Evolutionary conservation across 2,888 invertebrate genomes (phyloP).

Genomic region (Polydesmus complanatus): DNA sequence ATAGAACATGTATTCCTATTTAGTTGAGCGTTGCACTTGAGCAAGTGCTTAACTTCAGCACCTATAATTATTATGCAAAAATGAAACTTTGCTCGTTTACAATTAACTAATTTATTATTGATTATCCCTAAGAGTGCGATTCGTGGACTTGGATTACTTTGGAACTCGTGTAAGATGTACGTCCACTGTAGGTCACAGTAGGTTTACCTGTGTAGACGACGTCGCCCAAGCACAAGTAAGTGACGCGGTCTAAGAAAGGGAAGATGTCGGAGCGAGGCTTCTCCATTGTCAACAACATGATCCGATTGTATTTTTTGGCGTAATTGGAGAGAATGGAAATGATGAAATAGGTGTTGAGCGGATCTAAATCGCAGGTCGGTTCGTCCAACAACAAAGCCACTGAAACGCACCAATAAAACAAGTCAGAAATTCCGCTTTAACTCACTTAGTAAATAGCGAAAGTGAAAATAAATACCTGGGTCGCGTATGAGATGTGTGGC

Average conservation of each 20-base stretch:
- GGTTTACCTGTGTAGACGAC: conserved; percentile 34
- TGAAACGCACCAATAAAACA: conserved; percentile 37
- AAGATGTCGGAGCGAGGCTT: conserved; percentile 89
- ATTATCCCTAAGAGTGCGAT: too few species aligned
- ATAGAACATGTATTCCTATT: too few species aligned
- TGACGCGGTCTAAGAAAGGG: conserved; percentile 81
- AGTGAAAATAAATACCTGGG: conserved; percentile 49
- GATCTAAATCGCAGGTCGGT: conserved; percentile 87
- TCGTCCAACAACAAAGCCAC: conserved; percentile 80
- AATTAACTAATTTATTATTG: too few species aligned
- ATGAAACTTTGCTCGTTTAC: too few species aligned
- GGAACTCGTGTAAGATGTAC: too few species aligned
- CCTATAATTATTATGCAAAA: too few species aligned
- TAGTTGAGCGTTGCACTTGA: too few species aligned
- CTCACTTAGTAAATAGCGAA: not conserved
- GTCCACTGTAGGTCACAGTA: too few species aligned
- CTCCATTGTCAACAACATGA: conserved; percentile 80
- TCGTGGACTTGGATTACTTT: too few species aligned
- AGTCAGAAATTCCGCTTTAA: not conserved
- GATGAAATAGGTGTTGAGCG: conserved; percentile 84
- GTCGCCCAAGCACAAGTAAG: conserved; percentile 62
- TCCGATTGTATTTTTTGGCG: conserved; percentile 75
- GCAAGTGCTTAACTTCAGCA: too few species aligned
- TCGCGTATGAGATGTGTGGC: conserved; percentile 86
- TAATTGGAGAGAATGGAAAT: conserved; percentile 81